Percentiles rank a stretch among this genome's conserved stretches.
phyloP scores from a whole-genome alignment of 1,140 invertebrate species.

The Scaptomyza montana region DNA sequence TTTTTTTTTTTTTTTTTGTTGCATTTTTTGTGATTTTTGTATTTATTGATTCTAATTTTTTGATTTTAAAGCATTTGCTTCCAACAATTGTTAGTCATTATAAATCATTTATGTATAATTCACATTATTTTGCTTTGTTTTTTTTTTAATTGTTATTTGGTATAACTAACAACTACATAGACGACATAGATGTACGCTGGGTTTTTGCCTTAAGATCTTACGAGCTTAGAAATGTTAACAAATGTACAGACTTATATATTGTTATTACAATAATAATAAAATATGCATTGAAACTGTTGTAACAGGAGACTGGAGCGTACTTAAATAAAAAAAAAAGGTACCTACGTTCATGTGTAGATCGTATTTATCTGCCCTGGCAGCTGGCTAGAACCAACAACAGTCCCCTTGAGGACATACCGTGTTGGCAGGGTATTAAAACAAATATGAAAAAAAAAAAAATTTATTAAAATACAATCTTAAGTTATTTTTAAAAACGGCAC shows the following conservation, averaged over 20 bases:
- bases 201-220: constrained; percentile 36
- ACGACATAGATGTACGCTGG: constrained; percentile 51
- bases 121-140: constrained; percentile 45
- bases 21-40: constrained; percentile 4
- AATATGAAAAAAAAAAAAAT: constrained; percentile 1
- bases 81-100: constrained; percentile 66
- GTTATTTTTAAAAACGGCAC: constrained; percentile 64
- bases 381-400: neutral
- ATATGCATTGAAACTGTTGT: constrained; percentile 43
- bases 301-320: constrained; percentile 47
- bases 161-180: constrained; percentile 61
- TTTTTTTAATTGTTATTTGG: constrained; percentile 60
- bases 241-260: constrained; percentile 75
- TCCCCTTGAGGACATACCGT: neutral
- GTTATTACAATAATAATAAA: constrained; percentile 60
- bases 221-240: constrained; percentile 69
- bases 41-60: constrained; percentile 36
- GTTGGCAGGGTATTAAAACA: constrained; percentile 22
- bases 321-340: constrained; percentile 21
- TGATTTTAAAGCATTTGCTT: constrained; percentile 76
- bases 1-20: constrained; percentile 42
- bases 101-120: constrained; percentile 60
- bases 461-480: constrained; percentile 47
- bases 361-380: neutral
- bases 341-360: neutral